These are phyloP conservation scores for Lasioglossum zephyrum DNA, from an alignment of 2,888 invertebrate genomes.

Conservation along the genomic window DNA sequence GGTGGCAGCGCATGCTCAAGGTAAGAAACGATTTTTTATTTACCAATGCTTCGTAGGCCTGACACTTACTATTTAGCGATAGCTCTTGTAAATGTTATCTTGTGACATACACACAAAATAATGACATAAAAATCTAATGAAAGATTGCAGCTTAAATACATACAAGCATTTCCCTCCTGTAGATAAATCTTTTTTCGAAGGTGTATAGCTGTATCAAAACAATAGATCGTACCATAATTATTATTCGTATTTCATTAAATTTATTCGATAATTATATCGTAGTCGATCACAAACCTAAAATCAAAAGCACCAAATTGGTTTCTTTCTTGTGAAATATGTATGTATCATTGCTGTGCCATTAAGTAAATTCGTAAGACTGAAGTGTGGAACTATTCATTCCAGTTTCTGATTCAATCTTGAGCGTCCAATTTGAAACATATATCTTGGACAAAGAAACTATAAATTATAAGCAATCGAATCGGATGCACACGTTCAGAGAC, in stretches of 20 bases:
- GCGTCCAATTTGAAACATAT: slow-evolving; percentile 43
- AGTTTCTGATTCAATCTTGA: slow-evolving; percentile 41
- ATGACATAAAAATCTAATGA: slow-evolving; percentile 38
- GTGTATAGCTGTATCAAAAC: slow-evolving; percentile 20
- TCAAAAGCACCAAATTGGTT: slow-evolving; percentile 57
- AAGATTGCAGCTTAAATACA: slow-evolving; percentile 20
- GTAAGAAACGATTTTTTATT: slow-evolving; percentile 24
- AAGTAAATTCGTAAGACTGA: slow-evolving; percentile 30
- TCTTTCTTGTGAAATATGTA: slow-evolving; percentile 35
- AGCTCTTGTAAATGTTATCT: slow-evolving; percentile 27
- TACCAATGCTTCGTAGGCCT: slow-evolving; percentile 45
- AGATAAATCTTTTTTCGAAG: slow-evolving; percentile 27
- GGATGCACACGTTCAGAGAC: slow-evolving; percentile 33
- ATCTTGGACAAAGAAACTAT: slow-evolving; percentile 39
- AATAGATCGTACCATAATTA: slow-evolving; percentile 27
- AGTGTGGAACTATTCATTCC: slow-evolving; percentile 52
- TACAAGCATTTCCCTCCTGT: slow-evolving; percentile 50
- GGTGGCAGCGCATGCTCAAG: slow-evolving; percentile 38
- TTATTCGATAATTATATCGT: slow-evolving; percentile 23
- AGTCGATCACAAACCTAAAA: slow-evolving; percentile 38
- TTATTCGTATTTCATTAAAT: slow-evolving; percentile 26
- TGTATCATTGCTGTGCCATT: slow-evolving; percentile 50
- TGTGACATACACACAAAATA: slow-evolving; percentile 27
- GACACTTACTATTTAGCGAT: slow-evolving; percentile 32
- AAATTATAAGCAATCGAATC: slow-evolving; percentile 45